Evolutionary conservation across 2,797 vertebrate species (phyloP).

Genomic region (Pampus argenteus): DNA sequence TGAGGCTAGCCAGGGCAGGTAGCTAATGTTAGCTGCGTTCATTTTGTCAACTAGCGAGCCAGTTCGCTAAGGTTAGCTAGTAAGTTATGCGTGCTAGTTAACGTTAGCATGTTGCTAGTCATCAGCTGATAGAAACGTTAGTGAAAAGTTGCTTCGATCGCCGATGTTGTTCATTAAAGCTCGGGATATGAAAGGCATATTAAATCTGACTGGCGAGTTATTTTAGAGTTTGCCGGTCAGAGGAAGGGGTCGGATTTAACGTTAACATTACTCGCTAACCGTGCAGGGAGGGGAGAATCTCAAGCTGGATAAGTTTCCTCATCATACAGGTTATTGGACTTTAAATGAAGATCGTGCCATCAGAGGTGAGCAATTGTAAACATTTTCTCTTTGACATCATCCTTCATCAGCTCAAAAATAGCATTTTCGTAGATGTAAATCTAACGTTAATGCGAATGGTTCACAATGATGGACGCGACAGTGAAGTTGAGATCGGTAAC

Average conservation of each 20-base stretch:
- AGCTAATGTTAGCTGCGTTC: slow-evolving; percentile 82
- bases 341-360: slow-evolving; percentile 91
- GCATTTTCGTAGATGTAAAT: slow-evolving; percentile 29
- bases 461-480: slow-evolving; percentile 75
- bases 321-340: slow-evolving; percentile 88
- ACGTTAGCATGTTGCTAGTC: slow-evolving; percentile 80
- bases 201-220: slow-evolving; percentile 63
- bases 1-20: slow-evolving; percentile 73
- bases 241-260: slow-evolving; percentile 75
- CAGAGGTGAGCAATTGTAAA: slow-evolving; percentile 82
- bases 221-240: slow-evolving; percentile 72
- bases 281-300: slow-evolving; percentile 83
- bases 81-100: slow-evolving; percentile 79
- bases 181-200: slow-evolving; percentile 53
- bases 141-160: slow-evolving; percentile 59
- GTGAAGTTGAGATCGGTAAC: slow-evolving; percentile 68
- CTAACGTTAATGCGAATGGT: slow-evolving; percentile 59
- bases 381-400: background rate
- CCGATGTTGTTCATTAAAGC: slow-evolving; percentile 48
- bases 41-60: slow-evolving; percentile 79
- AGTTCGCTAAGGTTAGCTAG: slow-evolving; percentile 78
- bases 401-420: background rate
- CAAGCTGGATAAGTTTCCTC: slow-evolving; percentile 88
- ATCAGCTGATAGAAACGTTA: slow-evolving; percentile 74
- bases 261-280: slow-evolving; percentile 79